Evolutionary conservation across 23 tunicate genomes (phyloP).

Genomic region (Oikopleura albicans): DNA sequence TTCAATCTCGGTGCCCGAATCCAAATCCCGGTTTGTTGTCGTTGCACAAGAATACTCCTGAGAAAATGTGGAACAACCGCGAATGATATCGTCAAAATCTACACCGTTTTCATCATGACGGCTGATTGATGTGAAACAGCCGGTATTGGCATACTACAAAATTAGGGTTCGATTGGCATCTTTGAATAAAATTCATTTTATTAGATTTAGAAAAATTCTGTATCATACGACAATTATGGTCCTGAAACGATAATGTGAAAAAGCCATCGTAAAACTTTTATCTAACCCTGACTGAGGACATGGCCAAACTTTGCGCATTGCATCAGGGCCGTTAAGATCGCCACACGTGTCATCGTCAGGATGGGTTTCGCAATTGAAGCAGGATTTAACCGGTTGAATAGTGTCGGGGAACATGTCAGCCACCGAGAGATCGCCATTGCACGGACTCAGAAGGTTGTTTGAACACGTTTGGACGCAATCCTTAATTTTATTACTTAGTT

Average conservation of each 20-base stretch:
- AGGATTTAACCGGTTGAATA: not conserved
- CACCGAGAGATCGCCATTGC: not conserved
- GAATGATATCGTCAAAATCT: not conserved
- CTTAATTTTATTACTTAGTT: too few species aligned
- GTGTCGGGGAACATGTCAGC: not conserved
- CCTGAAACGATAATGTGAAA: too few species aligned
- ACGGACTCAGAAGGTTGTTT: not conserved
- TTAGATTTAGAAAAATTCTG: too few species aligned
- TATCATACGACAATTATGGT: too few species aligned
- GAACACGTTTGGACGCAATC: constrained; percentile 1
- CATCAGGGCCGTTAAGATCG: not conserved
- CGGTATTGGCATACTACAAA: not conserved
- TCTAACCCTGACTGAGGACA: too few species aligned
- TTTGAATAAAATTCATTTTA: not conserved
- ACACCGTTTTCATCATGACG: not conserved
- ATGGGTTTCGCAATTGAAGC: constrained; percentile 18
- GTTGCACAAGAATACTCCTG: not conserved
- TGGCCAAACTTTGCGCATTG: too few species aligned
- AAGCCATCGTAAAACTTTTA: too few species aligned
- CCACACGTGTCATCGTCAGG: not conserved
- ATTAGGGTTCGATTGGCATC: not conserved
- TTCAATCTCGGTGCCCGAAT: not conserved
- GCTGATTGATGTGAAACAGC: not conserved
- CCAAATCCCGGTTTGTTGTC: not conserved
- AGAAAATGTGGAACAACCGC: not conserved